Conservation (phyloP, 2,797 vertebrate species). For the Enteromius argenteus region DNA sequence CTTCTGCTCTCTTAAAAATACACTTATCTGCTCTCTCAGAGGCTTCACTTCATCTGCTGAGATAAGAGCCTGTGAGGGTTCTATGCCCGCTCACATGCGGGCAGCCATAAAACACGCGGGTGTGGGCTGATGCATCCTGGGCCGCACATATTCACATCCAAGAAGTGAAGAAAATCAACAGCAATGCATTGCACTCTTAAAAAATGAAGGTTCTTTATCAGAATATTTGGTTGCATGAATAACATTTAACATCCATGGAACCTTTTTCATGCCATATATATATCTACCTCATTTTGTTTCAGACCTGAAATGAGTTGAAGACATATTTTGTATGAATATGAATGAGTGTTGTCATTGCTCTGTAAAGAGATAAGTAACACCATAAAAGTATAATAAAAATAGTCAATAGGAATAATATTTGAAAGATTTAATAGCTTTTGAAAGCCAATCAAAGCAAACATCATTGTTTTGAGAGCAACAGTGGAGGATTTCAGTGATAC, state of each 20-base stretch:
- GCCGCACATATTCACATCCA: neutral
- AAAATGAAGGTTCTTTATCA: neutral
- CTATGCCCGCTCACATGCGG: conserved; percentile 14
- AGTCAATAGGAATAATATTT: neutral
- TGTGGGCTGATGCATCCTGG: neutral
- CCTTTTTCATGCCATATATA: neutral
- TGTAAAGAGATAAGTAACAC: neutral
- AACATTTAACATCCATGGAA: neutral
- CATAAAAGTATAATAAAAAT: neutral
- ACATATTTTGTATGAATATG: neutral
- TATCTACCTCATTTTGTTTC: neutral
- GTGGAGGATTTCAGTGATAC: neutral
- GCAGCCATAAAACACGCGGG: neutral
- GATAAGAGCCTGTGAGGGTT: conserved; percentile 37
- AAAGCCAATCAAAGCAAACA: neutral
- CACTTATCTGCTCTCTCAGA: conserved; percentile 1
- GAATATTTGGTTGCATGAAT: neutral
- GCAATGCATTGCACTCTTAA: neutral
- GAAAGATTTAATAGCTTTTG: neutral
- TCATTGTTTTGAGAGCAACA: neutral
- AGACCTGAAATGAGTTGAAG: neutral
- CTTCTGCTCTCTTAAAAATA: conserved; percentile 19
- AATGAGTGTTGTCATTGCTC: neutral
- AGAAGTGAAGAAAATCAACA: neutral
- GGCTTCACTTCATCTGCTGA: conserved; percentile 31